Base-by-base conservation (phyloP, 2,888 invertebrate genomes). In the Drosophila mimica region DNA sequence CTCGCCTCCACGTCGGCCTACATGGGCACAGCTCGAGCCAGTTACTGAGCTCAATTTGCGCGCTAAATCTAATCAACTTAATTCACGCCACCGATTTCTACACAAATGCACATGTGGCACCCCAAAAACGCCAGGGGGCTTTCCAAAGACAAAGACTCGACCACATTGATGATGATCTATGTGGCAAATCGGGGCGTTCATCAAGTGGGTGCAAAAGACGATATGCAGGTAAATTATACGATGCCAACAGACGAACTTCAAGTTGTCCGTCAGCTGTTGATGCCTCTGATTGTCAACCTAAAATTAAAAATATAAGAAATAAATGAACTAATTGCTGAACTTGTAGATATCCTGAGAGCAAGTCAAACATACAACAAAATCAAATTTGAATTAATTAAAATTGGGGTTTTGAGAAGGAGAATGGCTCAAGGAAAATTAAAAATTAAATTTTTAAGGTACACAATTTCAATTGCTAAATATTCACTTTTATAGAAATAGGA, bases 21-120 rank as follows among this genome's bases (percentile, higher is more conserved):
- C 61, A 68, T 64, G 53, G 25, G 33, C 38, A 13, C 34, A 46
- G 48, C 43, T 54, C 38, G 38, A 56, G 76, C 30, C 68, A 73
- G 58, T 71, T 67, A 65, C 64, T 49, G 67, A 59, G 58, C 66
- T 71, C 71, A 80, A 80, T 71, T 89, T 88, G 86, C 83, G 69
- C 70, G 68, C 81, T 85, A 89, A 88, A 89, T 83, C 86, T 89
- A 89, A 85, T 85, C 88, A 89, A 89, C 81, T 88, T 85, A 88
- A 89, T 89, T 85, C 80, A 86, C 86, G 72, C 90, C 83, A 71
- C 60, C 74, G 65, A 70, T 69, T 79, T 61, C 71, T 25, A 68
- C 53, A 57, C 62, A 64, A 38, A 30, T 56, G 34, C 25, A 38
- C 56, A 51, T 36, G 25, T 62, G 70, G 58, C 76, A 79, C 76